Percentiles rank a stretch among this genome's conserved stretches.
phyloP scores from a whole-genome alignment of 1,140 invertebrate genomes.

The Argopecten irradians region DNA sequence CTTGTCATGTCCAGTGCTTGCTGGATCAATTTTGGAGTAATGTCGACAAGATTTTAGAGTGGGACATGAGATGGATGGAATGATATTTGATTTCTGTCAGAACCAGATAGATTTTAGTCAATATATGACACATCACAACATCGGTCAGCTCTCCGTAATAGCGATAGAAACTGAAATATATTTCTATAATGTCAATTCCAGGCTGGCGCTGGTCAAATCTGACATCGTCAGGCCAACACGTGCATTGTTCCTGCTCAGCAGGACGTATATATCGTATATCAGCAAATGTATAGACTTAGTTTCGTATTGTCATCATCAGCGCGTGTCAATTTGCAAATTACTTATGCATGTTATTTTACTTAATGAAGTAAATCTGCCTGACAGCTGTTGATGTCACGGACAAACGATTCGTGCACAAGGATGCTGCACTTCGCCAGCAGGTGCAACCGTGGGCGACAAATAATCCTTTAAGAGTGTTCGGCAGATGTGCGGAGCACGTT shows the following conservation, averaged over 20 bases:
- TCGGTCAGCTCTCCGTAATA: not conserved
- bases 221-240: not conserved
- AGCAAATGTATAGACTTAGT: not conserved
- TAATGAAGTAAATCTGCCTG: not conserved
- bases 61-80: not conserved
- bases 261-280: not conserved
- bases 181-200: not conserved
- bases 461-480: not conserved
- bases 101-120: not conserved
- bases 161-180: not conserved
- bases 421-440: not conserved
- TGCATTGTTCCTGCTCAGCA: not conserved
- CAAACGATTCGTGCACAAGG: not conserved
- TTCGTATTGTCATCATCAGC: slow-evolving; percentile 16
- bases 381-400: slow-evolving; percentile 7
- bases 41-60: not conserved
- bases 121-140: not conserved
- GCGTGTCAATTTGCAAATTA: not conserved
- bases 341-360: not conserved
- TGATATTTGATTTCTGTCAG: not conserved
- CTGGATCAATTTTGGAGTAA: not conserved
- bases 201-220: not conserved
- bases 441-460: not conserved
- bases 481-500: not conserved
- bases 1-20: not conserved